Evolutionary conservation across 1,140 invertebrate species (phyloP).

Genomic region (Theocolax elegans): DNA sequence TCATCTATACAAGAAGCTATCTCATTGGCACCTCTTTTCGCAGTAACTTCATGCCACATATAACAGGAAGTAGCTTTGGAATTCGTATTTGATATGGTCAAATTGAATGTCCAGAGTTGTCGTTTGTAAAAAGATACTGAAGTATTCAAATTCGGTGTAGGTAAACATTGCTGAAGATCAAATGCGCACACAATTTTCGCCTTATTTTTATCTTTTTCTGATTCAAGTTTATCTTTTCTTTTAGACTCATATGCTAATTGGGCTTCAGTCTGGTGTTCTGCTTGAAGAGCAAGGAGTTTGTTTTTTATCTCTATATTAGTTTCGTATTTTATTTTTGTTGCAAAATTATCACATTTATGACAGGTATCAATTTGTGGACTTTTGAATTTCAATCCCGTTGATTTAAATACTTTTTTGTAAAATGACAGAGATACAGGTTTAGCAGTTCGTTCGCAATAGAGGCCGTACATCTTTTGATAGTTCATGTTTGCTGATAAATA

Average conservation of each 20-base stretch:
- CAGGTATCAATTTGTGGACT: background rate
- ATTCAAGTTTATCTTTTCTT: no score
- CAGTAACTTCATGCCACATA: slow-evolving; percentile 11
- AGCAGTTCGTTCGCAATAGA: background rate
- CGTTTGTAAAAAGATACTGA: background rate
- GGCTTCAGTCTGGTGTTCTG: no score
- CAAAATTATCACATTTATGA: background rate
- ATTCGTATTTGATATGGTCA: slow-evolving; percentile 49
- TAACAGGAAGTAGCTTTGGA: slow-evolving; percentile 15
- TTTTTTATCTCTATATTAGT: background rate
- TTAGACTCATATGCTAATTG: no score
- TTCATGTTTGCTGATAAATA: slow-evolving; percentile 26
- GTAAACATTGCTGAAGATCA: background rate
- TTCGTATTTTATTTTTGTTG: background rate
- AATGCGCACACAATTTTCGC: background rate
- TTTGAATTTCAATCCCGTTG: background rate
- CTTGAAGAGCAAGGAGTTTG: background rate
- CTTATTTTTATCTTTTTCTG: no score
- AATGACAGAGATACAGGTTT: background rate
- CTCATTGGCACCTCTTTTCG: background rate
- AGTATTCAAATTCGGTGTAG: background rate
- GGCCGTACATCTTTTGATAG: background rate
- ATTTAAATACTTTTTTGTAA: background rate
- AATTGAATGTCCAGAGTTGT: background rate
- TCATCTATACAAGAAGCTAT: background rate